phyloP scores from a whole-genome alignment of 1,140 invertebrate species.

The Nebria ingens region DNA sequence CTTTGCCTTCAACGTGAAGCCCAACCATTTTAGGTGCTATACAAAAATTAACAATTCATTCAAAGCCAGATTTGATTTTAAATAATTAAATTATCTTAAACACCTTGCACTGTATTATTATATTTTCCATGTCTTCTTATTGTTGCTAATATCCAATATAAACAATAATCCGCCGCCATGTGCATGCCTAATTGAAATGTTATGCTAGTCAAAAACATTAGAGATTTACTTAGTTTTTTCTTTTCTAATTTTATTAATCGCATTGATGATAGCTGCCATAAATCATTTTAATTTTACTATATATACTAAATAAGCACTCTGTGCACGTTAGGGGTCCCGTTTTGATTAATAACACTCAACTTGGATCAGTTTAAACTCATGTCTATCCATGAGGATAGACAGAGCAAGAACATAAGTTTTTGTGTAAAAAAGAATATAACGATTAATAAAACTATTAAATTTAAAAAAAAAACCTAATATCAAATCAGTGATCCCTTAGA shows the following conservation, averaged over 20 bases:
- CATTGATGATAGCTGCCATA: conserved; percentile 43
- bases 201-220: conserved; percentile 47
- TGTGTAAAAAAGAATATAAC: no score
- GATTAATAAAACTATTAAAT: conserved; percentile 14
- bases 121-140: conserved; percentile 54
- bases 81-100: neutral
- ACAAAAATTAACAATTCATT: conserved; percentile 17
- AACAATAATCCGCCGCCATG: conserved; percentile 58
- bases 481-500: no score
- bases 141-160: conserved; percentile 60
- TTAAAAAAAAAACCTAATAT: conserved; percentile 2
- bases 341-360: no score
- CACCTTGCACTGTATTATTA: conserved; percentile 39
- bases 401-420: no score
- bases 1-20: conserved; percentile 44
- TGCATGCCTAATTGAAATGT: conserved; percentile 57
- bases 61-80: neutral
- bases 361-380: no score
- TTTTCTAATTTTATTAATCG: conserved; percentile 50
- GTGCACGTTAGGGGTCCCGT: no score
- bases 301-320: no score
- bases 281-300: conserved; percentile 12
- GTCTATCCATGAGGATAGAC: no score
- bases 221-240: conserved; percentile 44
- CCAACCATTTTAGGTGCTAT: conserved; percentile 37